Conservation (phyloP, 2,888 invertebrate species). For the Trichopria drosophilae region DNA sequence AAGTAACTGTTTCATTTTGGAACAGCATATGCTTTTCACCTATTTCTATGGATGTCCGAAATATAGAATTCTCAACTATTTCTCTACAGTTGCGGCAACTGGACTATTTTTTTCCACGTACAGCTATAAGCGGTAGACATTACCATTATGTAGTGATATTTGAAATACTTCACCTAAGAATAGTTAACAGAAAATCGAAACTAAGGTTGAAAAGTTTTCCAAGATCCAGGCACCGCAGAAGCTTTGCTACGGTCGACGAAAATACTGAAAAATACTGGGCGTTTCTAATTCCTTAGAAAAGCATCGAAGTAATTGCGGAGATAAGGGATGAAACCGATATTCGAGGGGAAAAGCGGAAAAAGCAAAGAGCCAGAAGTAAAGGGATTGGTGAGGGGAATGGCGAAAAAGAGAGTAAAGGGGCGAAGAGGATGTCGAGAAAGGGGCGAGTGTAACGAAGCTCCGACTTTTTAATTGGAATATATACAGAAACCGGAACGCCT, state of each 20-base stretch:
- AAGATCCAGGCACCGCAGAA: background rate
- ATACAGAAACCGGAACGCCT: constrained; percentile 58
- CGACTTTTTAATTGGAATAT: constrained; percentile 59
- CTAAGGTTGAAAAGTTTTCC: background rate
- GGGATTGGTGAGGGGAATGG: constrained; percentile 30
- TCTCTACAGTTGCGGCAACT: too few species aligned
- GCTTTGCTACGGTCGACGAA: too few species aligned
- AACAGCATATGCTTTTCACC: too few species aligned
- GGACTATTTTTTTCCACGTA: too few species aligned
- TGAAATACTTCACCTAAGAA: too few species aligned
- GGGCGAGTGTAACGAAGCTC: constrained; percentile 58
- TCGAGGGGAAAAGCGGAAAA: constrained; percentile 35
- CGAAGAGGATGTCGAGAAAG: constrained; percentile 40
- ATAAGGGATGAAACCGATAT: constrained; percentile 17
- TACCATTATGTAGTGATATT: too few species aligned
- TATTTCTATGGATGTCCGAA: too few species aligned
- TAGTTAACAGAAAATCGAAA: too few species aligned
- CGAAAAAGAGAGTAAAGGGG: constrained; percentile 30
- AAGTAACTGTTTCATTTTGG: too few species aligned
- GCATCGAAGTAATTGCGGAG: constrained; percentile 47
- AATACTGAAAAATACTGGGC: constrained; percentile 28
- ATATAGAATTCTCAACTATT: too few species aligned
- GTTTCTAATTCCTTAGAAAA: constrained; percentile 45
- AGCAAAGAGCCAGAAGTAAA: constrained; percentile 50
- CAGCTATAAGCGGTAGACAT: too few species aligned